Conservation (phyloP, 2,888 invertebrate species). For the Boloria euphrosyne region DNA sequence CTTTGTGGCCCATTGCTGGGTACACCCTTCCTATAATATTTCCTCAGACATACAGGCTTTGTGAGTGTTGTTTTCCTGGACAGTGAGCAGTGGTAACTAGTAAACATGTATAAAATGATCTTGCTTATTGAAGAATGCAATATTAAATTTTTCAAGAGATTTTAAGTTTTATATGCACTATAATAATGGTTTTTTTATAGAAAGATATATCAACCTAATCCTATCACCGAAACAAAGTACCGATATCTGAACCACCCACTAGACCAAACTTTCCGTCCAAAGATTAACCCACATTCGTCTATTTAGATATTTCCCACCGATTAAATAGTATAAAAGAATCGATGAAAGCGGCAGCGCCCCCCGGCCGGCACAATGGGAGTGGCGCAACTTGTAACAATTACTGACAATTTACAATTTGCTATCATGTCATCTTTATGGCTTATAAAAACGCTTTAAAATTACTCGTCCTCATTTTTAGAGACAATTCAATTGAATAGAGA, state of each 20-base stretch:
- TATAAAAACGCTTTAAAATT: slow-evolving; percentile 52
- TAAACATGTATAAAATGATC: too few relatives aligned
- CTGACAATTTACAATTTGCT: slow-evolving; percentile 52
- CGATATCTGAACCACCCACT: slow-evolving; percentile 26
- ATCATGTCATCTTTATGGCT: slow-evolving; percentile 51
- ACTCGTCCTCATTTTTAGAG: slow-evolving; percentile 50
- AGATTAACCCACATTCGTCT: slow-evolving; percentile 45
- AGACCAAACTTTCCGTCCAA: slow-evolving; percentile 50
- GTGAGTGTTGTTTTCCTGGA: too few relatives aligned
- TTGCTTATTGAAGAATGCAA: too few relatives aligned
- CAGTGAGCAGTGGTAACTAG: too few relatives aligned
- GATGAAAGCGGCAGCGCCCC: slow-evolving; percentile 49
- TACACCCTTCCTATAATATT: too few relatives aligned
- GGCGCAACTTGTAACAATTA: slow-evolving; percentile 63
- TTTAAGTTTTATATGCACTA: too few relatives aligned
- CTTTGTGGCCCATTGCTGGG: too few relatives aligned
- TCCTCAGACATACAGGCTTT: too few relatives aligned
- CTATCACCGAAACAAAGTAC: slow-evolving; percentile 6
- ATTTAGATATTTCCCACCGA: slow-evolving; percentile 54
- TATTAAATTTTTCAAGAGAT: too few relatives aligned
- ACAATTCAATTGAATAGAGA: slow-evolving; percentile 22
- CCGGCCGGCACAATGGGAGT: slow-evolving; percentile 56
- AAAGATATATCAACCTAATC: too few relatives aligned
- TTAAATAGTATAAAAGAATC: slow-evolving; percentile 41
- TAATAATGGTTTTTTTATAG: too few relatives aligned